These are phyloP conservation scores for Anabas testudineus DNA, from an alignment of 2,797 vertebrate genomes.

Conservation along the genomic window DNA sequence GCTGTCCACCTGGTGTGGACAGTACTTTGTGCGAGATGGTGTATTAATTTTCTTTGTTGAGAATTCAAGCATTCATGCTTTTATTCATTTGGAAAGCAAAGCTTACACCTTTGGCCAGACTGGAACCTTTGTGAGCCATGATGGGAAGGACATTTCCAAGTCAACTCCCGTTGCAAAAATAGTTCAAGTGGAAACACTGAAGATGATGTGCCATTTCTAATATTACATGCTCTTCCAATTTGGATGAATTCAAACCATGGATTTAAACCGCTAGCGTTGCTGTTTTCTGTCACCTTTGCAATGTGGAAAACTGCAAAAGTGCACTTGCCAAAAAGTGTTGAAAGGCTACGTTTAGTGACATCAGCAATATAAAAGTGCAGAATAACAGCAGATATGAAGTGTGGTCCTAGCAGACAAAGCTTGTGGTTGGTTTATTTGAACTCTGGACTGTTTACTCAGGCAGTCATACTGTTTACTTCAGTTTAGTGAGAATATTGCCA, in stretches of 20 bases:
- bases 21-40: too few relatives aligned
- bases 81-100: conserved; percentile 14
- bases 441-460: conserved; percentile 49
- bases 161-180: conserved; percentile 9
- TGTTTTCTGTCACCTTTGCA: conserved; percentile 8
- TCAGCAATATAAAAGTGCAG: background rate
- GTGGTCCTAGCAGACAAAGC: background rate
- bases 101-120: conserved; percentile 13
- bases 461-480: conserved; percentile 18
- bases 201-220: conserved; percentile 12
- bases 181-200: conserved; percentile 29
- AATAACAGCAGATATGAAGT: background rate
- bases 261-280: conserved; percentile 2
- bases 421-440: conserved; percentile 6
- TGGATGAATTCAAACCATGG: background rate
- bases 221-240: background rate
- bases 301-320: background rate
- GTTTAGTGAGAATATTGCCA: conserved; percentile 8
- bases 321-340: background rate
- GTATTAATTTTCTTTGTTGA: too few relatives aligned
- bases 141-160: conserved; percentile 7
- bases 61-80: too few relatives aligned
- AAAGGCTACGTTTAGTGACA: background rate
- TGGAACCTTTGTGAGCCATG: conserved; percentile 13
- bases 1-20: too few relatives aligned